A percentile compares a stretch with the other conserved stretches of the same genome.
These are phyloP conservation scores for Pygoscelis adeliae DNA, from an alignment of 2,113 vertebrate species.

Conservation along the genomic window DNA sequence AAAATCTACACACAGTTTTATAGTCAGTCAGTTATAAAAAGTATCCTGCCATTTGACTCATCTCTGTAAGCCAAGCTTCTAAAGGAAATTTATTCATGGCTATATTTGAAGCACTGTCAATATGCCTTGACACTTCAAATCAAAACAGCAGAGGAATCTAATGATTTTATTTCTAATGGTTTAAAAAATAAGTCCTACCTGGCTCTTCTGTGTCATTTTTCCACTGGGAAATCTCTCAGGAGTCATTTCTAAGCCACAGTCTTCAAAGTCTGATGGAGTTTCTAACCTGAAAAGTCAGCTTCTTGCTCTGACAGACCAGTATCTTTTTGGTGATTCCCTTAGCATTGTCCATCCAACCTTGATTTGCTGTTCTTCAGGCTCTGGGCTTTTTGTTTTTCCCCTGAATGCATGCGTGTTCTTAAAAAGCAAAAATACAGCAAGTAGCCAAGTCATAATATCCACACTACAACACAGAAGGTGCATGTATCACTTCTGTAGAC, in stretches of 20 bases:
- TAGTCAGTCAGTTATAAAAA: slow-evolving; percentile 30
- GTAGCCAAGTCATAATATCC: background rate
- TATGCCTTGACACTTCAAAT: slow-evolving; percentile 16
- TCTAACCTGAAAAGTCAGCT: background rate
- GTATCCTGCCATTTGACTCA: slow-evolving; percentile 40
- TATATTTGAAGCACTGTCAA: slow-evolving; percentile 21
- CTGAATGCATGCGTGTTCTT: background rate
- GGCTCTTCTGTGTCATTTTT: background rate
- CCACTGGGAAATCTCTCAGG: background rate
- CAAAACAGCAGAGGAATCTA: slow-evolving; percentile 21
- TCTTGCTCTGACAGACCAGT: background rate
- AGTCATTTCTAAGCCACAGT: background rate
- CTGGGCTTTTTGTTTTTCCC: background rate
- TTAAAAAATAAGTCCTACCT: background rate
- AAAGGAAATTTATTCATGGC: slow-evolving; percentile 3
- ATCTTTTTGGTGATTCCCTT: background rate
- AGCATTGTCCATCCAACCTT: background rate
- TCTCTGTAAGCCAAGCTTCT: background rate
- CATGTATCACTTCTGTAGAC: background rate
- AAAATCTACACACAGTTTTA: background rate
- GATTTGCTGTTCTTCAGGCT: background rate
- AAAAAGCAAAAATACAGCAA: background rate
- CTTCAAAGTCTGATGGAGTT: background rate
- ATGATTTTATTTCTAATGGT: slow-evolving; percentile 14
- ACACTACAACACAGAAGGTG: background rate